These are phyloP conservation scores for Pangasianodon hypophthalmus DNA, from an alignment of 2,113 vertebrate genomes.

Conservation along the genomic window DNA sequence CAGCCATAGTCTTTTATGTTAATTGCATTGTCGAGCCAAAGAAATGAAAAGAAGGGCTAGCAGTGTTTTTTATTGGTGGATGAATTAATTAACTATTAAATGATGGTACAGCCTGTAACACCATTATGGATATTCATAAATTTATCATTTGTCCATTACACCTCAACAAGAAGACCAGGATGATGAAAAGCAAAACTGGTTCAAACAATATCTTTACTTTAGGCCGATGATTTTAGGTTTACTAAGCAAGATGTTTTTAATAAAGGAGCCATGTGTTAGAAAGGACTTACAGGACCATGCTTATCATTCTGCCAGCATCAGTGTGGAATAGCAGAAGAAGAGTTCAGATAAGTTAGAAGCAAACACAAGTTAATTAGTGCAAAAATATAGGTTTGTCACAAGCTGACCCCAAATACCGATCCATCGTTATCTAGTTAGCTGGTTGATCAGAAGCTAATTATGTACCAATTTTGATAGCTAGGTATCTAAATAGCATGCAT, in stretches of 20 bases:
- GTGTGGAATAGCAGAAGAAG: neutral
- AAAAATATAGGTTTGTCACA: neutral
- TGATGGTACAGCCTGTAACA: neutral
- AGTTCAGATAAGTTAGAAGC: neutral
- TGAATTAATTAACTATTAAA: neutral
- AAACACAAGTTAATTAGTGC: neutral
- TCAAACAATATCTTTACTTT: neutral
- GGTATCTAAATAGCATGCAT: neutral
- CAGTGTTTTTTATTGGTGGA: neutral
- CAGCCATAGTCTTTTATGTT: neutral
- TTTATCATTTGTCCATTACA: neutral
- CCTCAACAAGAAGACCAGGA: neutral
- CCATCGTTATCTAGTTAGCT: neutral
- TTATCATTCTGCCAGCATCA: neutral
- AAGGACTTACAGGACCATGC: neutral
- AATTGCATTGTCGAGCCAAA: neutral
- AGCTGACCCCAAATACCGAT: neutral
- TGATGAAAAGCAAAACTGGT: neutral
- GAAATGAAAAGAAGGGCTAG: neutral
- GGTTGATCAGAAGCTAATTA: neutral
- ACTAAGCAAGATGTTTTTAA: neutral
- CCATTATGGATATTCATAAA: neutral
- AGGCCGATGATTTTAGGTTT: neutral
- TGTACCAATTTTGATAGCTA: neutral
- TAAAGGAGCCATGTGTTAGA: neutral